A percentile compares a stretch with the other conserved stretches of the same genome.
These are phyloP conservation scores for Drosophila busckii DNA, from an alignment of 1,140 invertebrate genomes.

Conservation along the genomic window DNA sequence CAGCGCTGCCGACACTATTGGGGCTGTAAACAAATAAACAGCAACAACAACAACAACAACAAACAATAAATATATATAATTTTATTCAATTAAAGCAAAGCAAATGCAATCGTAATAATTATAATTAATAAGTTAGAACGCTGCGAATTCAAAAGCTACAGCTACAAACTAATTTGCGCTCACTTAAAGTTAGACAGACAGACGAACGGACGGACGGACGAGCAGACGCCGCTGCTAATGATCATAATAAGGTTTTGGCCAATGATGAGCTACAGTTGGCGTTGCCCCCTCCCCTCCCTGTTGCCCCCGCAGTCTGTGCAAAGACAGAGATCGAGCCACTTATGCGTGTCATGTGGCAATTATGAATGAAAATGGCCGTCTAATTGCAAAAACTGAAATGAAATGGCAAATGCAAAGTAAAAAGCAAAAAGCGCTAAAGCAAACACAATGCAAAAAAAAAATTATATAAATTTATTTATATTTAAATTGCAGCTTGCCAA, in stretches of 20 bases:
- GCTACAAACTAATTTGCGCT: slow-evolving; percentile 4
- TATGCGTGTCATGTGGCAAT: slow-evolving; percentile 55
- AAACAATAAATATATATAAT: slow-evolving; percentile 16
- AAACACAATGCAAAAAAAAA: neutral
- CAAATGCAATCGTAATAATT: slow-evolving; percentile 42
- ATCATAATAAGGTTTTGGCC: slow-evolving; percentile 29
- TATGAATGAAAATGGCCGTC: slow-evolving; percentile 46
- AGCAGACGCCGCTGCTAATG: slow-evolving; percentile 39
- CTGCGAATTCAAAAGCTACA: neutral
- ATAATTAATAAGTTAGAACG: slow-evolving; percentile 18
- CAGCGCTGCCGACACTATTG: slow-evolving; percentile 15
- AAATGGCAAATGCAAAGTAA: slow-evolving; percentile 12
- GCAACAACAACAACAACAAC: neutral
- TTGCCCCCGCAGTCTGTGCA: no score
- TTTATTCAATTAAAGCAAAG: slow-evolving; percentile 35
- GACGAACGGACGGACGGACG: neutral
- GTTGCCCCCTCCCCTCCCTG: no score
- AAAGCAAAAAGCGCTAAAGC: neutral
- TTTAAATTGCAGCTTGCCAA: no score
- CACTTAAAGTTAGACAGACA: neutral
- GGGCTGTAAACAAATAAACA: slow-evolving; percentile 1
- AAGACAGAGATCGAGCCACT: slow-evolving; percentile 32
- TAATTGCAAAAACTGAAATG: slow-evolving; percentile 45
- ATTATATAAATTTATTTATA: no score
- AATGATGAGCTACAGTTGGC: slow-evolving; percentile 10